Base-by-base conservation (phyloP, 1,140 invertebrate species). In the Drosophila fuyamai region DNA sequence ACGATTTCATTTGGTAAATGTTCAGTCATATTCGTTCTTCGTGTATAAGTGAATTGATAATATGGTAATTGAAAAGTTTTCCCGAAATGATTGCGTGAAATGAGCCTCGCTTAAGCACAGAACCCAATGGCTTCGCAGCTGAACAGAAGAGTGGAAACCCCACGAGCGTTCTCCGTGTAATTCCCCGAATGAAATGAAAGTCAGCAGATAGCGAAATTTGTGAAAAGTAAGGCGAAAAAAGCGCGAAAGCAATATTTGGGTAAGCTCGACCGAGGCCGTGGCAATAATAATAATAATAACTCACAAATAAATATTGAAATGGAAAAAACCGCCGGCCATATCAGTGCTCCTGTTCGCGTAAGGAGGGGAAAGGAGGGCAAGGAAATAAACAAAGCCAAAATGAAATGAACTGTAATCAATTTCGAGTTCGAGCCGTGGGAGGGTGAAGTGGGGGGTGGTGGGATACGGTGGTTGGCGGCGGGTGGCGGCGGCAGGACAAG, bases 381-480 rank as follows among this genome's bases (percentile, higher is more conserved):
- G 73, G 73, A 76, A 77, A 77, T 77, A 77, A 77, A 77, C 74
- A 77, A 77, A 77, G 74, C 74, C 74, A 77, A 71, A 77, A 77
- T 77, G 75, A 77, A 77, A 77, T 77, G 75, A 77, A 77, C 75
- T 77, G 75, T 77, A 77, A 77, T 77, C 75, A 77, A 77, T 77
- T 77, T 46, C 65, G 63, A 77, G 73, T 60, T 76, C 63, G 74
- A 23, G 55, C 38, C 13, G 10, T 9, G 38, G 27, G n/a, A 16
- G 8, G 7, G 36, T 40, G 27, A 10, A 32, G 43, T 36, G 29
- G 57, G 14, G 2, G 44, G n/a, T 1, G 35, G 16, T 7, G 14
- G 14, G 14, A 4, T n/a, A n/a, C n/a, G n/a, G n/a, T n/a, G n/a
- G n/a, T n/a, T n/a, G n/a, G n/a, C n/a, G n/a, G n/a, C n/a, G n/a